phyloP scores from a whole-genome alignment of 2,113 vertebrate genomes.

The Cygnus buccinator region DNA sequence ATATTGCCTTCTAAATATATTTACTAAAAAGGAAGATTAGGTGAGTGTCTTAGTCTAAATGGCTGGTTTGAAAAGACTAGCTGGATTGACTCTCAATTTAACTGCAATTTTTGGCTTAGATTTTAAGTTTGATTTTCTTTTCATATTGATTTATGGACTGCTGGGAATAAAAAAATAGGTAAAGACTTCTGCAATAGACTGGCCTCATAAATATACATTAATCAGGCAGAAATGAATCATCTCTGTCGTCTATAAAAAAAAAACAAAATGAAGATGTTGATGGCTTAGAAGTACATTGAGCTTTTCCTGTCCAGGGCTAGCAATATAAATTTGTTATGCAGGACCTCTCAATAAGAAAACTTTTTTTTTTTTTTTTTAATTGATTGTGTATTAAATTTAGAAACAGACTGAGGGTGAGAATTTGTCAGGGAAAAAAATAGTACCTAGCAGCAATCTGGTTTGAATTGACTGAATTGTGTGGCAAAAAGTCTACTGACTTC shows the following conservation, averaged over 20 bases:
- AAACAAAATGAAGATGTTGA: not conserved
- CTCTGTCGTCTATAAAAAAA: not conserved
- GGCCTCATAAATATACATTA: not conserved
- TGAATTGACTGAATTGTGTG: not conserved
- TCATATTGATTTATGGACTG: not conserved
- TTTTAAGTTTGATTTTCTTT: not conserved
- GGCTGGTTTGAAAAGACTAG: not conserved
- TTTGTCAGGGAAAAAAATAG: not conserved
- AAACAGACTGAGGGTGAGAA: not conserved
- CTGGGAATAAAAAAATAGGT: not conserved
- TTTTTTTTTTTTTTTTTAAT: not conserved
- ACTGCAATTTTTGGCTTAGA: not conserved
- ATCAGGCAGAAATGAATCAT: not conserved
- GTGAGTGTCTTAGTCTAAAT: not conserved
- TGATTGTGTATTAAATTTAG: not conserved
- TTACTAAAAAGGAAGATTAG: not conserved
- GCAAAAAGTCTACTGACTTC: not conserved
- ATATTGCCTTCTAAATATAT: not conserved
- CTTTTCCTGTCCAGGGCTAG: not conserved
- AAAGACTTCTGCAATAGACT: not conserved
- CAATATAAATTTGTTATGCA: not conserved
- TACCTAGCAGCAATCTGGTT: not conserved
- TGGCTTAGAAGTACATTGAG: not conserved
- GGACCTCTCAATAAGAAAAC: not conserved
- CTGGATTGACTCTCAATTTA: not conserved